Base-by-base conservation (phyloP, 2,797 vertebrate genomes). In the Crenichthys baileyi region DNA sequence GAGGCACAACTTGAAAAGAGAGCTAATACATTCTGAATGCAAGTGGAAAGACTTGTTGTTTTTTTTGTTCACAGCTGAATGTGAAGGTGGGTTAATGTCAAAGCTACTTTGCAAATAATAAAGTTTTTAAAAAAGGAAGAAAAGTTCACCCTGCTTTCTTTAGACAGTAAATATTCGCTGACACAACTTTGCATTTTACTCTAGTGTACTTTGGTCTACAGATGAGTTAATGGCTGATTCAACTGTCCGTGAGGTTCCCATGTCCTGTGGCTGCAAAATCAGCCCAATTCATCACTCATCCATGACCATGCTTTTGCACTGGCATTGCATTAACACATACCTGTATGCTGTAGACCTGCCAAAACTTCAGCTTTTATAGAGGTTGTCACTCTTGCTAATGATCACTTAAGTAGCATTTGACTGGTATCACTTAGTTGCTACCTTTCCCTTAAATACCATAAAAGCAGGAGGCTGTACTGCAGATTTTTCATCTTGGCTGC, bases 31-130 rank as follows among this genome's bases (percentile, higher is more conserved):
- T 53, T 36, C 31, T 73, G 61, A 72, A 76, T 67, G 4, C 12
- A 53, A 67, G 70, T 76, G 20, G 77, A 77, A 68, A 72, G 61
- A 87, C 79, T 36, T 36, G 31, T n/a, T 81, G 46, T 80, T 82
- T 88, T 24, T 53, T 65, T 31, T 68, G 48, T 76, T 79, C 20
- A 46, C 9, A 75, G 22, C 1, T 26, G 2, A 1, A 1, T 74
- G 3, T 16, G 22, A 31, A 44, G 4, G 7, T 0, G 7, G 7
- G 3, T 20, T 41, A 58, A 70, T 31, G 11, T 51, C 24, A 55
- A 36, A 5, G 50, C 22, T 24, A 26, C 3, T 24, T 12, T 55
- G 41, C 39, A 26, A 41, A 50, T 39, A 44, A 8, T 1, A 46
- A 74, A 74, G 2, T n/a, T 7, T 55, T 22, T 20, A 53, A 41